phyloP scores from a whole-genome alignment of 2,888 invertebrate species.

The Parasteatoda lunata region DNA sequence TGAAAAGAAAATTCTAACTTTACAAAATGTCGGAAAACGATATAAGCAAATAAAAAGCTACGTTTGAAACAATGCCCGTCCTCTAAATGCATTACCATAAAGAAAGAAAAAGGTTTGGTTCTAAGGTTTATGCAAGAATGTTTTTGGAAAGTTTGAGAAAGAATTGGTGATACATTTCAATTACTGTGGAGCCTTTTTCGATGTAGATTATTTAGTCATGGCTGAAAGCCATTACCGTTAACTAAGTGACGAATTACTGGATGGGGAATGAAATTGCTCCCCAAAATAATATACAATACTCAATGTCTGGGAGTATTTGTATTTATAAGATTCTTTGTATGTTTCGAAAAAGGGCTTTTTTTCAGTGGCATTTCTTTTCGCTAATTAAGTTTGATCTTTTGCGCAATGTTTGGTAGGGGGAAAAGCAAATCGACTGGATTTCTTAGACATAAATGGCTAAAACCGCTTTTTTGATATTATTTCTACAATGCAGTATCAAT shows the following conservation, averaged over 20 bases:
- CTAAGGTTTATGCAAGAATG: too few relatives aligned
- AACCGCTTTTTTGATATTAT: neutral
- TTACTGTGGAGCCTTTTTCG: too few relatives aligned
- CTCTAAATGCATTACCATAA: too few relatives aligned
- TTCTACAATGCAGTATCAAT: neutral
- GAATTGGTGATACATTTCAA: too few relatives aligned
- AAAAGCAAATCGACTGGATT: neutral
- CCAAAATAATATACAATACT: neutral
- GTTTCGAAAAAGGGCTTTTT: too few relatives aligned
- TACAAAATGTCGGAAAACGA: too few relatives aligned
- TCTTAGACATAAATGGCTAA: neutral
- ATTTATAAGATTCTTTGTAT: neutral
- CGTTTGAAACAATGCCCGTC: too few relatives aligned
- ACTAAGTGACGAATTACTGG: constrained; percentile 38
- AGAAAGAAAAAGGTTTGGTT: too few relatives aligned
- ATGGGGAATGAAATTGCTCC: constrained; percentile 13
- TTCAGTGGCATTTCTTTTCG: neutral
- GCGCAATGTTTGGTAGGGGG: neutral
- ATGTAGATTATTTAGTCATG: neutral
- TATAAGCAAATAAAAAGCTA: too few relatives aligned
- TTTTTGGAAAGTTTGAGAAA: too few relatives aligned
- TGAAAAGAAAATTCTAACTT: too few relatives aligned
- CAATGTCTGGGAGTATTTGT: neutral
- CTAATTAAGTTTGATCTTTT: neutral
- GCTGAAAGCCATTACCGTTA: constrained; percentile 28